Evolutionary conservation across 2,888 invertebrate species (phyloP).

Genomic region (Clitarchus hookeri): DNA sequence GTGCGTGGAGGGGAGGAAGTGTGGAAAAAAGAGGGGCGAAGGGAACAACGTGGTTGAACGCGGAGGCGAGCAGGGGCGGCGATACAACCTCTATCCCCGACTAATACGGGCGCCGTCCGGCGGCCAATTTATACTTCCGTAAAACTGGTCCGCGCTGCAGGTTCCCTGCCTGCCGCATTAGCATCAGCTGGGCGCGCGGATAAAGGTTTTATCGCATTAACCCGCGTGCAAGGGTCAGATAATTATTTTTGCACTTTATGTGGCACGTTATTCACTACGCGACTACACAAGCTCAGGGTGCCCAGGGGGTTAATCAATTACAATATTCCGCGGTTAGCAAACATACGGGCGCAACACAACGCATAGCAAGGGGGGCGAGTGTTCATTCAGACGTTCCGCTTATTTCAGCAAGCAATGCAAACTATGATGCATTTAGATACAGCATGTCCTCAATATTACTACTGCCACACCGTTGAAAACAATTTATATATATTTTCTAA

Average conservation of each 20-base stretch:
- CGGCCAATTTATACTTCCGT: neutral
- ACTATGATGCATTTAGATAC: no score
- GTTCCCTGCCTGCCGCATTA: neutral
- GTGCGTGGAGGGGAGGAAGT: neutral
- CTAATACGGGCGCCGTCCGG: neutral
- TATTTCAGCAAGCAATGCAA: no score
- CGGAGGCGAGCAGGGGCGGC: neutral
- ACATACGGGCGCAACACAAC: neutral
- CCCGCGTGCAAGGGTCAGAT: neutral
- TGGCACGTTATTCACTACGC: neutral
- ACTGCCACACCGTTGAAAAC: no score
- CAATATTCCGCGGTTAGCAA: neutral
- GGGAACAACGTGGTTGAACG: neutral
- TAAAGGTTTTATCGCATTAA: neutral
- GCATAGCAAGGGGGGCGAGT: neutral
- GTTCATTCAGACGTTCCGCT: neutral
- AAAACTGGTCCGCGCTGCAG: neutral
- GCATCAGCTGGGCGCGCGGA: slow-evolving; percentile 9
- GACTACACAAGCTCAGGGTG: neutral
- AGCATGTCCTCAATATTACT: no score
- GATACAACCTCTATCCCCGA: neutral
- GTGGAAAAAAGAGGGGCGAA: neutral
- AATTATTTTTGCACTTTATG: slow-evolving; percentile 14
- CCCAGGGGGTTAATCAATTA: neutral
- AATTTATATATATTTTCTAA: no score